A percentile compares a stretch with the other conserved stretches of the same genome.
These are phyloP conservation scores for Brachyptera putata DNA, from an alignment of 2,888 invertebrate genomes.

Conservation along the genomic window DNA sequence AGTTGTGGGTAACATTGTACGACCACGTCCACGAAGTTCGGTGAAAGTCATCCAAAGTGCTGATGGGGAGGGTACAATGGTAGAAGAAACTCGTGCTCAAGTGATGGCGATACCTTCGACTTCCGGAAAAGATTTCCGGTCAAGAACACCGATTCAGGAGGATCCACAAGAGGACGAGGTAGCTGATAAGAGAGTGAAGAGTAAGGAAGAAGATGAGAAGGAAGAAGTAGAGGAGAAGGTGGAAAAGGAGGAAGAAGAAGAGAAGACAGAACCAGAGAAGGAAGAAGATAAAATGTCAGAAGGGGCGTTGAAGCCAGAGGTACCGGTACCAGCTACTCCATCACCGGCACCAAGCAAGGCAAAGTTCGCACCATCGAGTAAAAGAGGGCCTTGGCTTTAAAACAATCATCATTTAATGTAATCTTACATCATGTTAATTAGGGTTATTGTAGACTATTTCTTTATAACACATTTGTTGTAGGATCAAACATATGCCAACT, in stretches of 20 bases:
- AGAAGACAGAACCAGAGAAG: constrained; percentile 18
- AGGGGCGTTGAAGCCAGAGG: background rate
- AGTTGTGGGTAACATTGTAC: constrained; percentile 28
- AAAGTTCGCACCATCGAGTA: background rate
- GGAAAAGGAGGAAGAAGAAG: constrained; percentile 20
- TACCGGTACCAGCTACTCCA: background rate
- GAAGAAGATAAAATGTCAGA: no score
- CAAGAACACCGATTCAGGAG: constrained; percentile 57
- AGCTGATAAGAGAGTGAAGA: constrained; percentile 3
- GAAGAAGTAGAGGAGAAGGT: constrained; percentile 12
- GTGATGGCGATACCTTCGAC: constrained; percentile 28
- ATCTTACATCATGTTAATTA: background rate
- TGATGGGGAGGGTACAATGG: constrained; percentile 20
- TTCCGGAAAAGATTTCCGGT: constrained; percentile 44
- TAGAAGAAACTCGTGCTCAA: constrained; percentile 15
- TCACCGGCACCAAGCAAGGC: background rate
- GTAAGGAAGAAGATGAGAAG: background rate
- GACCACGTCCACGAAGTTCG: constrained; percentile 34
- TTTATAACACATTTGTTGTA: no score
- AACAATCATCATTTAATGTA: no score
- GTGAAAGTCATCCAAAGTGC: constrained; percentile 19
- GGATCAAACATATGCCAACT: no score
- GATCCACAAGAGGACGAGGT: constrained; percentile 51
- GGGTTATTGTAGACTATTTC: no score
- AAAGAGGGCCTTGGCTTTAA: constrained; percentile 10